These are phyloP conservation scores for Xyliphius kryptos DNA, from an alignment of 2,113 vertebrate species.

Conservation along the genomic window DNA sequence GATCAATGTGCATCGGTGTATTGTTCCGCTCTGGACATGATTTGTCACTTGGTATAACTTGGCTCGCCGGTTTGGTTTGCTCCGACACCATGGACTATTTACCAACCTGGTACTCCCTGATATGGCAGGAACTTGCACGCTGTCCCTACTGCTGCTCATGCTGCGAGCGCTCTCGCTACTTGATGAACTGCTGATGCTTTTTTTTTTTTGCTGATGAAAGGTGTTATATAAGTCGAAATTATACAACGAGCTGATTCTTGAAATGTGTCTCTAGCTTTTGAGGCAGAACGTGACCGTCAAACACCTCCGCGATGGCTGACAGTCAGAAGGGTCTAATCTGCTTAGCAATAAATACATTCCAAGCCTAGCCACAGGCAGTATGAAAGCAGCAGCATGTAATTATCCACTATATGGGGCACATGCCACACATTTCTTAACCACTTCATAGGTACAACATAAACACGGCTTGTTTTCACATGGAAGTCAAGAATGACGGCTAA, in stretches of 20 bases:
- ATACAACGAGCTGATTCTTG: not conserved
- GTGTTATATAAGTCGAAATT: no score
- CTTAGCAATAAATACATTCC: constrained; percentile 8
- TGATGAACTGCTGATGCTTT: no score
- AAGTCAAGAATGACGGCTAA: not conserved
- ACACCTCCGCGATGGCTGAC: not conserved
- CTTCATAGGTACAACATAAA: not conserved
- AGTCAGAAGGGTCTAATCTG: not conserved
- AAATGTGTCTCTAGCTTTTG: not conserved
- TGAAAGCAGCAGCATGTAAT: constrained; percentile 5
- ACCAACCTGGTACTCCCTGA: no score
- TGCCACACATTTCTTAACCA: not conserved
- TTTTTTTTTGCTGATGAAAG: no score
- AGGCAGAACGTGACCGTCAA: not conserved
- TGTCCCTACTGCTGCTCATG: no score
- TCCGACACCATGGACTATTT: no score
- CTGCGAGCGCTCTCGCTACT: no score
- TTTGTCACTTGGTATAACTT: no score
- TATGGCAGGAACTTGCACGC: no score
- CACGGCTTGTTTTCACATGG: not conserved
- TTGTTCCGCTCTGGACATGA: no score
- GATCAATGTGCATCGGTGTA: no score
- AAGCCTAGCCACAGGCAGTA: not conserved
- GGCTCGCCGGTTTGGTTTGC: no score
- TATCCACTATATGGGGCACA: not conserved